Conservation (phyloP, 2,797 vertebrate species). For the Sebastes diploproa region DNA sequence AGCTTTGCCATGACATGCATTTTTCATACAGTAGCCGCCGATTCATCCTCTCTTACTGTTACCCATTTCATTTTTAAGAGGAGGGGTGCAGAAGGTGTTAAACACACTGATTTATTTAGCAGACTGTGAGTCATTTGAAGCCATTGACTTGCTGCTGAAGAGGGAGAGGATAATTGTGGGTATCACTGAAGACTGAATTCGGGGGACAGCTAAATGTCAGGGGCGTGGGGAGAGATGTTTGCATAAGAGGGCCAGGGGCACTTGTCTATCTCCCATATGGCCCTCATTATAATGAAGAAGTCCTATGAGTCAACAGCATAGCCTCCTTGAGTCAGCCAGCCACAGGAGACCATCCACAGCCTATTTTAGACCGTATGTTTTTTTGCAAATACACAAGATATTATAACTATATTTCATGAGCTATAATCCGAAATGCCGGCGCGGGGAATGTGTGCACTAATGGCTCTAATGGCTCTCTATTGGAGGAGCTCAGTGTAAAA, state of each 20-base stretch:
- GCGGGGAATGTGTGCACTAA: not conserved
- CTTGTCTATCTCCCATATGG: conserved; percentile 71
- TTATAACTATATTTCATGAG: conserved; percentile 47
- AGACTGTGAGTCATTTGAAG: conserved; percentile 65
- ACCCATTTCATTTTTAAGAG: conserved; percentile 37
- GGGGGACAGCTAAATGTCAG: conserved; percentile 74
- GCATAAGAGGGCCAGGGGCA: conserved; percentile 69
- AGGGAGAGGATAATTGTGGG: conserved; percentile 60
- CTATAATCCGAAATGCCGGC: conserved; percentile 30
- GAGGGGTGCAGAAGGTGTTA: conserved; percentile 58
- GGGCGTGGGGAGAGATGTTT: conserved; percentile 74
- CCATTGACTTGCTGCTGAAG: conserved; percentile 56
- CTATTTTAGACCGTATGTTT: conserved; percentile 68
- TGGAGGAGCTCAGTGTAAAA: conserved; percentile 34
- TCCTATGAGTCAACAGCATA: conserved; percentile 78
- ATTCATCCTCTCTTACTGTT: conserved; percentile 52
- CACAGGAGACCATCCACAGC: conserved; percentile 52
- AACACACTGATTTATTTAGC: conserved; percentile 52
- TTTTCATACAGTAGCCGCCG: conserved; percentile 60
- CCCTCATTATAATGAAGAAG: conserved; percentile 80
- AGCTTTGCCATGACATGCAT: conserved; percentile 53
- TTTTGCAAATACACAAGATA: conserved; percentile 32
- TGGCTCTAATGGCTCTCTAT: conserved; percentile 8
- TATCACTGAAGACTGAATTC: conserved; percentile 62
- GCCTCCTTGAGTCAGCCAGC: conserved; percentile 71